Conservation (phyloP, 2,113 vertebrate species). For the Heterotilapia buettikoferi region DNA sequence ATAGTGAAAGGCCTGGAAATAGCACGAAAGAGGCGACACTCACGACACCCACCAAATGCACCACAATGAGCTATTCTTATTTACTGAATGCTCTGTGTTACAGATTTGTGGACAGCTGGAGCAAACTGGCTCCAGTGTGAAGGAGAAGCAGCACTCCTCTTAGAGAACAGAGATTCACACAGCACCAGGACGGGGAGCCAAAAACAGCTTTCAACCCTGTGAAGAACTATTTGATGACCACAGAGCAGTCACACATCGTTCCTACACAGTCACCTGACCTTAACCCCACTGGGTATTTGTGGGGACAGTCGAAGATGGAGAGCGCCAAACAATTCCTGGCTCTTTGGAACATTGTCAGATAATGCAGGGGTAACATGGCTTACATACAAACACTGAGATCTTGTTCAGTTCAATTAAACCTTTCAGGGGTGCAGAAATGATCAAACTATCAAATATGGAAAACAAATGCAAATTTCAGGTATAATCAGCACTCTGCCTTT, state of each 20-base stretch:
- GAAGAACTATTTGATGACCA: neutral
- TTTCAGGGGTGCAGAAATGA: neutral
- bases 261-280: neutral
- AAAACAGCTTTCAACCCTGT: neutral
- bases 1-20: neutral
- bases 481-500: neutral
- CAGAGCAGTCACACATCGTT: neutral
- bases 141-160: neutral
- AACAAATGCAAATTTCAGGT: neutral
- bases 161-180: neutral
- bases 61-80: neutral
- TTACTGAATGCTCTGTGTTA: neutral
- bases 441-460: neutral
- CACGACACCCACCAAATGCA: neutral
- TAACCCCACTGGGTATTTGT: neutral
- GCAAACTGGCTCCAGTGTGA: neutral
- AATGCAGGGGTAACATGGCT: neutral
- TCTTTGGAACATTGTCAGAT: neutral
- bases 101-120: neutral
- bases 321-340: neutral
- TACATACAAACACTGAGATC: neutral
- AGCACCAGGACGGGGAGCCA: neutral
- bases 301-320: neutral
- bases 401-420: neutral
- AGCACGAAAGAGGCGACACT: neutral